Evolutionary conservation across 1,140 invertebrate species (phyloP).

Genomic region (Ditylenchus dipsaci): DNA sequence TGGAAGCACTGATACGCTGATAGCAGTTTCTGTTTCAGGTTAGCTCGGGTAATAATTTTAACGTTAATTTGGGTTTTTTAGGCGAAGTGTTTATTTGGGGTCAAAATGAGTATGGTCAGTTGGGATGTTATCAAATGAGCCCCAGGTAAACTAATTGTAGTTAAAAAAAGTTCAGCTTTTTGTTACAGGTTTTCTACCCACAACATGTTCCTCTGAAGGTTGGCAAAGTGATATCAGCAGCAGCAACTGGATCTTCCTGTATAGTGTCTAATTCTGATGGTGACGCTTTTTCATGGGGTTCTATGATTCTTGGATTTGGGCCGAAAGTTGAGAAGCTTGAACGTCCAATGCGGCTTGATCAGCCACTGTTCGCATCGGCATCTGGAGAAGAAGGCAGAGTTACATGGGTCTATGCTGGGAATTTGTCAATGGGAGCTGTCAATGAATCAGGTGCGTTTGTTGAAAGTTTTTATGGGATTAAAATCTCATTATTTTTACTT

Average conservation of each 20-base stretch:
- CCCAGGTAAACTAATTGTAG: conserved; percentile 20
- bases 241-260: conserved; percentile 39
- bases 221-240: conserved; percentile 21
- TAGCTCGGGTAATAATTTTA: conserved; percentile 11
- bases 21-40: conserved; percentile 1
- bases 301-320: conserved; percentile 38
- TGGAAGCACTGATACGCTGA: conserved; percentile 37
- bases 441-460: conserved; percentile 21
- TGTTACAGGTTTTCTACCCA: conserved; percentile 3
- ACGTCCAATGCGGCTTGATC: conserved; percentile 34
- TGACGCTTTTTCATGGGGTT: conserved; percentile 37
- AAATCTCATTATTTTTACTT: neutral
- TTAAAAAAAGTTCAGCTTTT: neutral
- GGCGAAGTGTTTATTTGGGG: conserved; percentile 47
- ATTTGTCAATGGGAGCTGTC: conserved; percentile 20
- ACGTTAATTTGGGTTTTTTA: conserved; percentile 24
- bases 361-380: conserved; percentile 31
- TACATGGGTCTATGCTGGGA: conserved; percentile 33
- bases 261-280: conserved; percentile 41
- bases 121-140: conserved; percentile 37
- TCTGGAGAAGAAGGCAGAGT: conserved; percentile 19
- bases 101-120: conserved; percentile 43
- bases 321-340: conserved; percentile 13
- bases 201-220: conserved; percentile 26
- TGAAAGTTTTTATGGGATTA: neutral